Base-by-base conservation (phyloP, 2,113 vertebrate genomes). In the Saguinus imperator region DNA sequence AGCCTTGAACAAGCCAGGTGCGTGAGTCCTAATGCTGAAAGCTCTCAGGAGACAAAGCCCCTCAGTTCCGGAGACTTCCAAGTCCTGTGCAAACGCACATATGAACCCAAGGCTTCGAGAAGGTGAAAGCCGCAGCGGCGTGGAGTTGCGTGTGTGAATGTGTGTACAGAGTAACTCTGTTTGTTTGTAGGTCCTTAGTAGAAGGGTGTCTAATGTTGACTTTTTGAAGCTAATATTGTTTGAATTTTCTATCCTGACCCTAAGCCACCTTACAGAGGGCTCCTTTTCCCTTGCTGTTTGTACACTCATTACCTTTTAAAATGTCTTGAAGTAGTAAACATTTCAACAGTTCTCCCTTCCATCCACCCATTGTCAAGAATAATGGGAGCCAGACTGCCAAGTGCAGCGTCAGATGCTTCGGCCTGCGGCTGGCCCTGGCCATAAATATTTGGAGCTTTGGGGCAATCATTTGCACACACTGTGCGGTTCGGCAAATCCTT, bases 161-260 rank as follows among this genome's bases (percentile, higher is more conserved):
- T 99, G 99, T 99, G 99, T 99, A 99, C 99, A 98, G 98, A 99
- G 98, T 99, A 99, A 99, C 99, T 99, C 99, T 98, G 98, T 99
- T 99, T 99, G 98, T 99, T 99, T 99, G 99, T 99, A 99, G 99
- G 98, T 99, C 99, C 99, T 99, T 98, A 99, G 99, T 99, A 99
- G 98, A 98, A 99, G 99, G 98, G 98, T 99, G 99, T 98, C 98
- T 98, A 94, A 97, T 99, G 99, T 99, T 99, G 99, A 99, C 99
- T 99, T 99, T 99, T 98, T 98, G 99, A 98, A 98, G 99, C 99
- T 99, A 99, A 99, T 99, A 99, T 99, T 99, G 99, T 99, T 99
- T 99, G 99, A 99, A 99, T 99, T 99, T 99, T 99, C 99, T 99
- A 99, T 98, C 98, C 97, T 93, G 97, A 99, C 98, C 98, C 99